These are phyloP conservation scores for Tachina lurida DNA, from an alignment of 2,888 invertebrate genomes.

Conservation along the genomic window DNA sequence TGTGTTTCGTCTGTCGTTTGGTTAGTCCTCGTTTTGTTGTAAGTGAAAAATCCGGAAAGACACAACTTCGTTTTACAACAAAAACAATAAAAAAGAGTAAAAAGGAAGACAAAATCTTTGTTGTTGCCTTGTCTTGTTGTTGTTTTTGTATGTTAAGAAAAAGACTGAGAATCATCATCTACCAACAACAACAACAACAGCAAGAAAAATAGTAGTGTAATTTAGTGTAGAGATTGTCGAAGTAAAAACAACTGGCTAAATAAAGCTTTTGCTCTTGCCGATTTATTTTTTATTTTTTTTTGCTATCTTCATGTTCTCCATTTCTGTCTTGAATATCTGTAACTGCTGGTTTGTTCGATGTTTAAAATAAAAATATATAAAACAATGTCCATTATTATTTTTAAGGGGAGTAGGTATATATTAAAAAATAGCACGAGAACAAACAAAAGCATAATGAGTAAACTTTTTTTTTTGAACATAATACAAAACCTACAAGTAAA, in stretches of 20 bases:
- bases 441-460: slow-evolving; percentile 62
- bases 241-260: slow-evolving; percentile 57
- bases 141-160: slow-evolving; percentile 52
- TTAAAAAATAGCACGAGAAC: slow-evolving; percentile 60
- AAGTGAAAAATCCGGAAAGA: slow-evolving; percentile 72
- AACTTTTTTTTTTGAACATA: slow-evolving; percentile 22
- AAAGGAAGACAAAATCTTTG: slow-evolving; percentile 59
- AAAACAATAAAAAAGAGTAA: slow-evolving; percentile 42
- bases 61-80: slow-evolving; percentile 68
- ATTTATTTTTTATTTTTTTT: slow-evolving; percentile 32
- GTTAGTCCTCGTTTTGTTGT: slow-evolving; percentile 68
- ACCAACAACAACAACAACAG: slow-evolving; percentile 41
- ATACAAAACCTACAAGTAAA: slow-evolving; percentile 24
- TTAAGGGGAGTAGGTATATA: slow-evolving; percentile 34
- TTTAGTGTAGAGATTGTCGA: slow-evolving; percentile 57
- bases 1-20: slow-evolving; percentile 62
- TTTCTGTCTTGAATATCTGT: slow-evolving; percentile 7
- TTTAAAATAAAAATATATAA: slow-evolving; percentile 20
- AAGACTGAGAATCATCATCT: slow-evolving; percentile 59
- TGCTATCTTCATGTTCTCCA: slow-evolving; percentile 47
- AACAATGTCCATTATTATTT: slow-evolving; percentile 19
- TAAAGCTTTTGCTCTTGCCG: slow-evolving; percentile 55
- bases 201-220: slow-evolving; percentile 46
- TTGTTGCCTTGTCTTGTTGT: slow-evolving; percentile 37
- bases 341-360: slow-evolving; percentile 29